These are phyloP conservation scores for Temnopleurus reevesii DNA, from an alignment of 53 echinoderm and acorn worm genomes.

Conservation along the genomic window DNA sequence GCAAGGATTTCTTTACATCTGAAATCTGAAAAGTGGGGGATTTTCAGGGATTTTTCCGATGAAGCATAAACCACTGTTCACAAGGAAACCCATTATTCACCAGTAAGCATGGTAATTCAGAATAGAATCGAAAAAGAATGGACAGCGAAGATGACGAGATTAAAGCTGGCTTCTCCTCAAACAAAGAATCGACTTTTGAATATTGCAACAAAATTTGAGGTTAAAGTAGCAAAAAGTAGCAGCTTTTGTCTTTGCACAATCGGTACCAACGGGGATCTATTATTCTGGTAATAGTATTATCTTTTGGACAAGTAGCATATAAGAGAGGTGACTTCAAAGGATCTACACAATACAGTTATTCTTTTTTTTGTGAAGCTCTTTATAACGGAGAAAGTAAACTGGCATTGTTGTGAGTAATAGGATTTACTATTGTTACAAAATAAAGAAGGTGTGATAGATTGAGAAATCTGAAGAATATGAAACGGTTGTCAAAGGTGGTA, in stretches of 20 bases:
- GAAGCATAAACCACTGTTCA: background rate
- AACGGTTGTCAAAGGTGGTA: background rate
- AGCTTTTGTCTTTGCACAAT: conserved; percentile 6
- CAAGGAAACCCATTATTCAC: conserved; percentile 5
- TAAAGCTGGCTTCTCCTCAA: background rate
- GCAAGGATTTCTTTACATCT: conserved; percentile 3
- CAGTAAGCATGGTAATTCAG: background rate
- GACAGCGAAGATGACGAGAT: background rate
- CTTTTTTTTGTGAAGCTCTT: background rate
- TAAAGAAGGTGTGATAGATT: background rate
- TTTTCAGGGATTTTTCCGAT: background rate
- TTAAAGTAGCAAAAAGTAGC: background rate
- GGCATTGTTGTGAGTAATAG: conserved; percentile 14
- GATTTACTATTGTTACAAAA: background rate
- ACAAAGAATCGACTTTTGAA: background rate
- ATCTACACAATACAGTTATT: background rate
- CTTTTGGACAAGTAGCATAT: background rate
- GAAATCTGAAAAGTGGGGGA: conserved; percentile 24
- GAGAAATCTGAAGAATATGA: background rate
- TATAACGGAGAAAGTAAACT: background rate
- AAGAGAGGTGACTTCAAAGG: conserved; percentile 12
- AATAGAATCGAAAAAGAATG: background rate
- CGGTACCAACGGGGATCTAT: background rate
- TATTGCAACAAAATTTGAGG: background rate
- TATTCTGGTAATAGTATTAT: background rate